Percentiles rank a stretch among this genome's conserved stretches.
Conservation (phyloP, 2,113 vertebrate genomes). For the Alexandromys fortis region DNA sequence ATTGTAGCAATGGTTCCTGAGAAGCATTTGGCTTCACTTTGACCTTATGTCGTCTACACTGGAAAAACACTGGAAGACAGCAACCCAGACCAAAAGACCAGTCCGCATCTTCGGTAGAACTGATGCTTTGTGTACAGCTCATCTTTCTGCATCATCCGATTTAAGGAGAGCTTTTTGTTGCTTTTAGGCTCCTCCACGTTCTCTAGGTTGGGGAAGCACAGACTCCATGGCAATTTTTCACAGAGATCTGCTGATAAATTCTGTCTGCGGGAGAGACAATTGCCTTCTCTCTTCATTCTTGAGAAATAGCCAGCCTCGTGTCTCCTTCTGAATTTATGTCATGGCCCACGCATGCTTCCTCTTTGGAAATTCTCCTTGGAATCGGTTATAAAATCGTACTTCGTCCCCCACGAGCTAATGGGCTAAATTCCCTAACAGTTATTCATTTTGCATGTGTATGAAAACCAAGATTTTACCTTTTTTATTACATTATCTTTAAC, state of each 20-base stretch:
- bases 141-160: neutral
- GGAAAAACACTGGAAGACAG: neutral
- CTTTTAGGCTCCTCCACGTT: neutral
- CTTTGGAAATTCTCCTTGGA: conserved; percentile 21
- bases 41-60: neutral
- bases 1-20: neutral
- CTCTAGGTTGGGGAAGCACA: neutral
- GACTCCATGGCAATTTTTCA: neutral
- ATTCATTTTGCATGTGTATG: neutral
- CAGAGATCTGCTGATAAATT: conserved; percentile 28
- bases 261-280: neutral
- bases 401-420: neutral
- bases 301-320: neutral
- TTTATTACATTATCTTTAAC: conserved; percentile 46
- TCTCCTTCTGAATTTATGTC: conserved; percentile 1
- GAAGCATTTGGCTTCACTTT: neutral
- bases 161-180: neutral
- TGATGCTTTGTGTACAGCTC: neutral
- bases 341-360: neutral
- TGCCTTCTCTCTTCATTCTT: neutral
- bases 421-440: neutral
- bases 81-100: neutral
- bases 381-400: neutral
- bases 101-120: neutral
- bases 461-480: conserved; percentile 47